Base-by-base conservation (phyloP, 2,888 invertebrate genomes). In the Linyphia triangularis region DNA sequence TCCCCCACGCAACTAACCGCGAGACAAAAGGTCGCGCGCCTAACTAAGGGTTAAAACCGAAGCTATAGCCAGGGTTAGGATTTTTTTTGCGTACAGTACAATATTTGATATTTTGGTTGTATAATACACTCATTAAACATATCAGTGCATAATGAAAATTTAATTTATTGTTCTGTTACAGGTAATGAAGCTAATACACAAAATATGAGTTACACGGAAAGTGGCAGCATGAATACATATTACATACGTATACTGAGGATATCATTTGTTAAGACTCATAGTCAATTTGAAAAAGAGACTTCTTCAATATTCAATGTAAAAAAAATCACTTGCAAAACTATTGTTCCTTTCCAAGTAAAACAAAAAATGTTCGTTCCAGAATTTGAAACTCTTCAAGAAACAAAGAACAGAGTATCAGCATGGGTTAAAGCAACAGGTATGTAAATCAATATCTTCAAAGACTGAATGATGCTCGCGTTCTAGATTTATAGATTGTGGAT, bases 181-280 rank as follows among this genome's bases (percentile, higher is more conserved):
- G 85, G 75, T 26, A 7, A 19, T 22, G 84, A 69, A 4, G 75
- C 90, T 24, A 89, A 90, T 40, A 85, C 90, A 0, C 86, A 90
- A 61, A 89, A 75, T 67, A 91, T 90, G 90, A 51, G 78, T n/a
- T 90, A 90, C 65, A 73, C 85, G 3, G 89, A 91, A 57, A 79
- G 92, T 89, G 88, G 89, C 7, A 85, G 78, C 9, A 75, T 61
- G 43, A 13, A 30, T 3, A 90, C 88, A 6, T 85, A 78, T 57
- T 91, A 86, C 40, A 59, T 91, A n/a, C 86, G 91, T 61, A 89
- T 91, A 24, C 40, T 91, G 7, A 73, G 91, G 26, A 77, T 91
- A 7, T 77, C 85, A 0, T 91, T 90, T 40, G 70, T 83, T 7
- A 90, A 89, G 77, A 63, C 89, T 22, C 9, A 13, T 1, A 51